Evolutionary conservation across 2,113 vertebrate genomes (phyloP).

Genomic region (Strigops habroptila): DNA sequence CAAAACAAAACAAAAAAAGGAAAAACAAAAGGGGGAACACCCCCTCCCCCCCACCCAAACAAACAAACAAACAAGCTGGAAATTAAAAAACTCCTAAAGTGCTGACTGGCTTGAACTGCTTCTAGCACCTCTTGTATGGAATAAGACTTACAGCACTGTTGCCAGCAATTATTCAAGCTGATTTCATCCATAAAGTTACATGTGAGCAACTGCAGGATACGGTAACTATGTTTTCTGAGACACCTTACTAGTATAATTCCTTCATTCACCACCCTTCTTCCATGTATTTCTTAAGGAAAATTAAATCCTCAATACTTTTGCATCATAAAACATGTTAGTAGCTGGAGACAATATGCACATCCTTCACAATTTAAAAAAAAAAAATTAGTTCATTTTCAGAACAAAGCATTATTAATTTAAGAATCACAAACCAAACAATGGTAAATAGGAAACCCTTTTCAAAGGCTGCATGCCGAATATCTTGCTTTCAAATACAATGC

Average conservation of each 20-base stretch:
- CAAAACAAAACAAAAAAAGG: background rate
- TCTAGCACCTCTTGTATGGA: slow-evolving; percentile 72
- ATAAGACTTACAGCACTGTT: slow-evolving; percentile 59
- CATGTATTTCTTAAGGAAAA: slow-evolving; percentile 27
- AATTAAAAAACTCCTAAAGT: slow-evolving; percentile 67
- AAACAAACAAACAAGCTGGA: background rate
- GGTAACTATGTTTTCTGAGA: slow-evolving; percentile 26
- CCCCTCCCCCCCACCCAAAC: background rate
- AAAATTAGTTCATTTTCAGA: slow-evolving; percentile 55
- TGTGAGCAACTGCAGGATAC: slow-evolving; percentile 38
- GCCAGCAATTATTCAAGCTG: slow-evolving; percentile 59
- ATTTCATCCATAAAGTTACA: slow-evolving; percentile 48
- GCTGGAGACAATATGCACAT: slow-evolving; percentile 60
- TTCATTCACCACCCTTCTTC: slow-evolving; percentile 26
- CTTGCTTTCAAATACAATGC: slow-evolving; percentile 63
- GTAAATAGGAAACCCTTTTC: slow-evolving; percentile 59
- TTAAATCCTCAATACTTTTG: slow-evolving; percentile 46
- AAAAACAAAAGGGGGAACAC: accelerated
- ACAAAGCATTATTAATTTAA: slow-evolving; percentile 60
- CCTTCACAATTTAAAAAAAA: slow-evolving; percentile 48
- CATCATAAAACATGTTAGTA: slow-evolving; percentile 51
- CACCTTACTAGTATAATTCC: slow-evolving; percentile 33
- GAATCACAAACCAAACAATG: slow-evolving; percentile 68
- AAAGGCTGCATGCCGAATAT: slow-evolving; percentile 70
- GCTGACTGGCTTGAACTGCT: slow-evolving; percentile 70